A percentile compares a stretch with the other conserved stretches of the same genome.
Conservation (phyloP, 2,113 vertebrate species). For the Verasper variegatus region DNA sequence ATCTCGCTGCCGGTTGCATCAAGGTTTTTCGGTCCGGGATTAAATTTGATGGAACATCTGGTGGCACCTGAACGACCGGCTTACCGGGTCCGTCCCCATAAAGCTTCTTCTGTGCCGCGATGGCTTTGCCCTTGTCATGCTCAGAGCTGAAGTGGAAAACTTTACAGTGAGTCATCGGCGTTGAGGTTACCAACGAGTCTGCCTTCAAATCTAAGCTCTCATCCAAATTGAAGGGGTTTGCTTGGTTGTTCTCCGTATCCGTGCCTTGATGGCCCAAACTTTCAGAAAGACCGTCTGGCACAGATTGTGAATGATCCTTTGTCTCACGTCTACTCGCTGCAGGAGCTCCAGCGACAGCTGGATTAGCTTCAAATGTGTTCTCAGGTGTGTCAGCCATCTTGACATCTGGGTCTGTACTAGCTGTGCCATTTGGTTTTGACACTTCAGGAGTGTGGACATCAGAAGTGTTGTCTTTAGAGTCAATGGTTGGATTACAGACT, state of each 20-base stretch:
- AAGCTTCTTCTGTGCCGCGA: slow-evolving; percentile 28
- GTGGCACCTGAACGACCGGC: not conserved
- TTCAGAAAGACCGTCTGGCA: not conserved
- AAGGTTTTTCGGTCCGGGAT: slow-evolving; percentile 55
- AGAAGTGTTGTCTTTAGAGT: not conserved
- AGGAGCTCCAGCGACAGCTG: slow-evolving; percentile 2
- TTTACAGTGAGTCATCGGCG: slow-evolving; percentile 56
- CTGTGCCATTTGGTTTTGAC: not conserved
- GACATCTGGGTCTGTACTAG: not conserved
- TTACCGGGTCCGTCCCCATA: slow-evolving; percentile 25
- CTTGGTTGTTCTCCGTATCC: slow-evolving; percentile 3
- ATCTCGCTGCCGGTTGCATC: not conserved
- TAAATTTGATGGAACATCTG: slow-evolving; percentile 42
- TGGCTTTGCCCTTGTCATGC: not conserved
- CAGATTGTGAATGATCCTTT: slow-evolving; percentile 16
- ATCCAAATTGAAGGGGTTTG: slow-evolving; percentile 46
- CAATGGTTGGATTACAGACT: not conserved
- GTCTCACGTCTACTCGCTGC: not conserved
- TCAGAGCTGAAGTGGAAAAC: not conserved
- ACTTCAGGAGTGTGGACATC: not conserved
- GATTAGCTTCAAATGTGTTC: slow-evolving; percentile 9
- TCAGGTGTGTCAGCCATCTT: slow-evolving; percentile 8
- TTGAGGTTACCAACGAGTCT: slow-evolving; percentile 54
- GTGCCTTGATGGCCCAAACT: slow-evolving; percentile 7
- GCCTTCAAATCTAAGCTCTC: slow-evolving; percentile 54